These are phyloP conservation scores for Ecdyonurus torrentis DNA, from an alignment of 2,888 invertebrate species.

Conservation along the genomic window DNA sequence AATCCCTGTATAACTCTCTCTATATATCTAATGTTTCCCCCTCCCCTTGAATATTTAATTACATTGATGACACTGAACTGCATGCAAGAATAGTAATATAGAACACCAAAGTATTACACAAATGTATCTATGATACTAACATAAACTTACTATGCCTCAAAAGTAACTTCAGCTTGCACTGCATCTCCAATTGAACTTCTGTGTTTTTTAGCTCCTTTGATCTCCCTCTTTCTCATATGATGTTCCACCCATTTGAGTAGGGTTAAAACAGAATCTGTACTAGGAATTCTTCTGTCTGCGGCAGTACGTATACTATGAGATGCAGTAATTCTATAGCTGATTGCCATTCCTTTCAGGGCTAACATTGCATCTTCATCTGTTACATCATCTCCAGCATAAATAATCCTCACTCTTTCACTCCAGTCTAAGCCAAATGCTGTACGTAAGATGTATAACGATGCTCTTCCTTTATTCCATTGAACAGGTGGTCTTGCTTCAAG, in stretches of 20 bases:
- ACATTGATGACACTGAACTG: not conserved
- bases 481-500: conserved; percentile 27
- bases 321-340: conserved; percentile 26
- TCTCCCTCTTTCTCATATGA: conserved; percentile 20
- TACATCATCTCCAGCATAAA: conserved; percentile 27
- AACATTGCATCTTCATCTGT: conserved; percentile 24
- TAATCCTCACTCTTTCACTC: conserved; percentile 26
- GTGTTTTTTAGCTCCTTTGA: not conserved
- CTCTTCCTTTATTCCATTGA: conserved; percentile 27
- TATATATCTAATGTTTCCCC: no score
- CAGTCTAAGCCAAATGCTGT: conserved; percentile 28
- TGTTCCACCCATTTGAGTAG: conserved; percentile 26
- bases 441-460: conserved; percentile 27
- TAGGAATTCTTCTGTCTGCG: conserved; percentile 25
- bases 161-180: not conserved
- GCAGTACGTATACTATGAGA: conserved; percentile 23
- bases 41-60: no score
- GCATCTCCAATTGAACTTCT: not conserved
- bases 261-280: conserved; percentile 25
- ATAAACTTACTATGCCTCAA: not conserved
- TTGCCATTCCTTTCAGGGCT: conserved; percentile 26
- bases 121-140: no score
- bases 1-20: no score
- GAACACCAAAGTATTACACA: not conserved
- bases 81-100: not conserved